Percentiles rank a stretch among this genome's conserved stretches.
These are phyloP conservation scores for Erpornis zantholeuca DNA, from an alignment of 2,113 vertebrate species.

Conservation along the genomic window DNA sequence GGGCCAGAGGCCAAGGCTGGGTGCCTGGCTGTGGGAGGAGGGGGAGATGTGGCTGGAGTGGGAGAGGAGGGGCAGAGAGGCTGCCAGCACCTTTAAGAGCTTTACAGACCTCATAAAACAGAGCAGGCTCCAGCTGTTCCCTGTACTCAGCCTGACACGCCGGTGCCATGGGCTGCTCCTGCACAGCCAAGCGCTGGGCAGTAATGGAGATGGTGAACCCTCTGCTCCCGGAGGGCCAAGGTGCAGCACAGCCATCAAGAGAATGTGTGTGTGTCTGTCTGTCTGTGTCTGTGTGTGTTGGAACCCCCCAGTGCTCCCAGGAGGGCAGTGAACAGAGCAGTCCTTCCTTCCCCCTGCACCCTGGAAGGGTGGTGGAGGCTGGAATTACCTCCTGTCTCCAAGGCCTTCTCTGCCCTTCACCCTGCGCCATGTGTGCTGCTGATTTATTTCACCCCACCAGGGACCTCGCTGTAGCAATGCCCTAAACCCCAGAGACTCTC, in stretches of 20 bases:
- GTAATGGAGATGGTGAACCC: not conserved
- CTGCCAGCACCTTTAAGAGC: not conserved
- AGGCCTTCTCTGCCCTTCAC: not conserved
- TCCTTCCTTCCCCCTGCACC: not conserved
- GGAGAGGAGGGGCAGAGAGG: not conserved
- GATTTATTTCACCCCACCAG: not conserved
- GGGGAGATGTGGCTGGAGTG: not conserved
- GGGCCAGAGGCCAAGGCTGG: not conserved
- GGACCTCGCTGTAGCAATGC: not conserved
- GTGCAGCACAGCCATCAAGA: not conserved
- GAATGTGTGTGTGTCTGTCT: not conserved
- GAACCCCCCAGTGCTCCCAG: not conserved
- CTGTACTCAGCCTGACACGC: not conserved
- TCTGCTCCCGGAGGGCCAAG: not conserved
- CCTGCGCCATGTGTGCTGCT: rapidly evolving
- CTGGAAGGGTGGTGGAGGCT: not conserved
- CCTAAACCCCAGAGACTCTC: not conserved
- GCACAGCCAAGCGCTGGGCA: not conserved
- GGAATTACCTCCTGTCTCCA: not conserved
- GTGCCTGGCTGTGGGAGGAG: not conserved
- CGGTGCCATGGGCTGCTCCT: not conserved
- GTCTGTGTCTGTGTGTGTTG: not conserved
- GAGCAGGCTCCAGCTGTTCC: not conserved
- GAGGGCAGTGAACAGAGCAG: rapidly evolving
- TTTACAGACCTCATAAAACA: not conserved